A percentile compares a stretch with the other conserved stretches of the same genome.
These are phyloP conservation scores for Ptilodon capucinus DNA, from an alignment of 2,888 invertebrate species.

Conservation along the genomic window DNA sequence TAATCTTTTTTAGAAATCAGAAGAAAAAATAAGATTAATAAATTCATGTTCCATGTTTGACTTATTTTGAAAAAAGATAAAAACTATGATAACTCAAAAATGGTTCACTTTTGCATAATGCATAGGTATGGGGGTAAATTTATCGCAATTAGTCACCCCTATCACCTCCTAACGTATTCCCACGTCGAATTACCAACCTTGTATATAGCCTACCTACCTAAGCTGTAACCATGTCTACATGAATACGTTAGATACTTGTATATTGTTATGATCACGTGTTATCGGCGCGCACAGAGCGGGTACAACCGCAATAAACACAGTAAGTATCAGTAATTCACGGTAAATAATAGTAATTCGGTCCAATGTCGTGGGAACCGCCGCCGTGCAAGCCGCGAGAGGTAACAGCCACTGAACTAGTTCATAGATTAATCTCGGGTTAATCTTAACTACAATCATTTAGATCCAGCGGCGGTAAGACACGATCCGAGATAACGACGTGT, in stretches of 20 bases:
- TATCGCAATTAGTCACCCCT: no score
- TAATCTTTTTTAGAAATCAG: no score
- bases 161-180: no score
- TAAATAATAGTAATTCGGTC: constrained; percentile 73
- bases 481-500: constrained; percentile 40
- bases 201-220: no score
- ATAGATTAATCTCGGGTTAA: constrained; percentile 64
- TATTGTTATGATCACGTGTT: constrained; percentile 46
- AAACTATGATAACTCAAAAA: no score
- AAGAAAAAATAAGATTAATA: no score
- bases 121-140: no score
- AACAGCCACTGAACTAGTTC: constrained; percentile 66
- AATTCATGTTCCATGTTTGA: no score
- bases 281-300: constrained; percentile 28
- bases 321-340: constrained; percentile 72
- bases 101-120: no score
- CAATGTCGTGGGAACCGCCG: constrained; percentile 77
- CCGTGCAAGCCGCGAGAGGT: constrained; percentile 52
- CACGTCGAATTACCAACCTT: no score
- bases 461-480: constrained; percentile 51
- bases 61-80: no score
- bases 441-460: constrained; percentile 68
- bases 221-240: no score
- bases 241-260: constrained; percentile 9
- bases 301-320: constrained; percentile 30